Conservation (phyloP, 2,888 invertebrate genomes). For the Mimas tiliae region DNA sequence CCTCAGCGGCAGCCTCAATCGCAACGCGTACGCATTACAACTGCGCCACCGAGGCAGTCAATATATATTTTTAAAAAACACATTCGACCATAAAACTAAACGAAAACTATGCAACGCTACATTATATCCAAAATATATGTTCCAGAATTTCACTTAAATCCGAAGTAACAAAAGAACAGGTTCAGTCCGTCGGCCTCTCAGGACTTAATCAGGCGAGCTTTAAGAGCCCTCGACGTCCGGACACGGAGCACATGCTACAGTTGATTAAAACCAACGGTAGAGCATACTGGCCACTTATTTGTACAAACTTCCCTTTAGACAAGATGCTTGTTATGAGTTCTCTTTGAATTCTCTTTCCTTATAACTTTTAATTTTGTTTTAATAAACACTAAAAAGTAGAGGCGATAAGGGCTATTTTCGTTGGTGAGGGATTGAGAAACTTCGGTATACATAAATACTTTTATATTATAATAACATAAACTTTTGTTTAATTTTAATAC, state of each 20-base stretch:
- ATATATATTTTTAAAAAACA: background rate
- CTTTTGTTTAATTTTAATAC: no score
- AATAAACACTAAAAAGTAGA: background rate
- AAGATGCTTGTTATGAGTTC: constrained; percentile 45
- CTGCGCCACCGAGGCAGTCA: no score
- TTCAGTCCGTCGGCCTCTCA: constrained; percentile 34
- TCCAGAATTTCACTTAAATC: background rate
- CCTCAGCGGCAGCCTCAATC: no score
- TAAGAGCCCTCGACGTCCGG: constrained; percentile 62
- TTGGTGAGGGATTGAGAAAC: no score
- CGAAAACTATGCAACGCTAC: background rate
- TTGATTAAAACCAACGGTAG: constrained; percentile 70
- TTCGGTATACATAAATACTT: no score
- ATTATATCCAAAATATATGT: background rate
- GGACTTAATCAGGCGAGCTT: constrained; percentile 64
- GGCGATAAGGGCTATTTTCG: no score
- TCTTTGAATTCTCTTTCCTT: constrained; percentile 40
- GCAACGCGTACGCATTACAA: no score
- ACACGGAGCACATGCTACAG: constrained; percentile 51
- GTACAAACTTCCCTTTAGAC: constrained; percentile 58
- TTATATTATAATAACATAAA: no score
- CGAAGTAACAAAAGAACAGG: constrained; percentile 6
- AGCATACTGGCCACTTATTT: constrained; percentile 63
- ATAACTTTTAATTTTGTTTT: background rate
- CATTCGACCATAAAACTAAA: background rate